Percentiles rank a stretch among this genome's conserved stretches.
Conservation (phyloP, 2,113 vertebrate species). For the Athene cunicularia region DNA sequence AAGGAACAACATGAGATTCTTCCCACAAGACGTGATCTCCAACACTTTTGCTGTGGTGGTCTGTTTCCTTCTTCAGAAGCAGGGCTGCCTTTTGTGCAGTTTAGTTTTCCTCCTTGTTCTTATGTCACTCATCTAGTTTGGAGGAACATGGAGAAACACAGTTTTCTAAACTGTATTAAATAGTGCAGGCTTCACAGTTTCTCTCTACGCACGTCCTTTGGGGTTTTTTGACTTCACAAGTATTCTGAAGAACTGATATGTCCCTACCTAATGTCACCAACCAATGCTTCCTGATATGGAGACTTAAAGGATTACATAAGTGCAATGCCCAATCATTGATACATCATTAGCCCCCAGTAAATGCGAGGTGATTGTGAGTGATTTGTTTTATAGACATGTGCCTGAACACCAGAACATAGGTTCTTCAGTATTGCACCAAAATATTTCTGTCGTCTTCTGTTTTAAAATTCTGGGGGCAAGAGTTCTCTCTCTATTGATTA, state of each 20-base stretch:
- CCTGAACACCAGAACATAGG: background rate
- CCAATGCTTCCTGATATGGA: background rate
- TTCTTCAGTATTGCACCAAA: background rate
- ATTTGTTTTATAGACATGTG: background rate
- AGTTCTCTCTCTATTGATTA: background rate
- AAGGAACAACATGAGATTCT: fast-evolving
- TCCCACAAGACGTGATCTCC: background rate
- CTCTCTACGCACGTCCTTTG: background rate
- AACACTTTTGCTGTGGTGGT: background rate
- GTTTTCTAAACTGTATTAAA: background rate
- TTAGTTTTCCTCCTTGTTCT: background rate
- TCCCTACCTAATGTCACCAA: background rate
- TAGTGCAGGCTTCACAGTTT: background rate
- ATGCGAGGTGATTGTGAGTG: background rate
- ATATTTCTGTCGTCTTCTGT: background rate
- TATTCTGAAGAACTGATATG: background rate
- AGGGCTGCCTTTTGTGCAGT: background rate
- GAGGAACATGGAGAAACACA: background rate
- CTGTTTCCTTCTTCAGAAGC: background rate
- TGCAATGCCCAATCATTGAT: background rate
- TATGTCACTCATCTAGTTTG: background rate
- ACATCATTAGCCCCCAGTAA: background rate
- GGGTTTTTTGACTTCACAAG: background rate
- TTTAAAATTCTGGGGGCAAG: background rate
- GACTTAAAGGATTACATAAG: background rate